Conservation (phyloP, 2,797 vertebrate species). For the Gymnothorax javanicus region DNA sequence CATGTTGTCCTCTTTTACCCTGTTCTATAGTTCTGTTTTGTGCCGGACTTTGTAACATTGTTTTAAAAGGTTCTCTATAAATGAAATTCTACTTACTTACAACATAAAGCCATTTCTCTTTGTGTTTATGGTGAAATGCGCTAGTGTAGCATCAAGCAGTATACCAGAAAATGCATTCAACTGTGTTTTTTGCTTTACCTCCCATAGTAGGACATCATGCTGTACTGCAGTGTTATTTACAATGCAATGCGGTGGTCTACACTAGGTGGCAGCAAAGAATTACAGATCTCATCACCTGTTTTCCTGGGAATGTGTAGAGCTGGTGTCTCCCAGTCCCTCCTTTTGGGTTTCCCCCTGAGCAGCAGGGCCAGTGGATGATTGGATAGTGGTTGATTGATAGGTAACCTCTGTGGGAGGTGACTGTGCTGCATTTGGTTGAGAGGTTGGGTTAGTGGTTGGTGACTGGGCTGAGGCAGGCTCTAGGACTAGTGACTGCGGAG, state of each 20-base stretch:
- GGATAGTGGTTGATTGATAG: slow-evolving; percentile 46
- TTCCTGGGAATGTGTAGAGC: slow-evolving; percentile 49
- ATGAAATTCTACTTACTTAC: too few relatives aligned
- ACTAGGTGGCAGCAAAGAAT: neutral
- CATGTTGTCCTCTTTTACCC: too few relatives aligned
- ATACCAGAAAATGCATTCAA: too few relatives aligned
- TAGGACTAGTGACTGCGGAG: slow-evolving; percentile 43
- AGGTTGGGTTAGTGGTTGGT: slow-evolving; percentile 45
- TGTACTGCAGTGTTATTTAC: neutral
- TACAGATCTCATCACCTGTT: slow-evolving; percentile 59
- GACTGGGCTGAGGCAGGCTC: slow-evolving; percentile 39
- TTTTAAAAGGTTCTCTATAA: too few relatives aligned
- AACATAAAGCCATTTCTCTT: too few relatives aligned
- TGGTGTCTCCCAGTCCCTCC: slow-evolving; percentile 42
- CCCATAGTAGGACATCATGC: neutral
- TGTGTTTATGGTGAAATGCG: too few relatives aligned
- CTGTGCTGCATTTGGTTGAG: slow-evolving; percentile 46
- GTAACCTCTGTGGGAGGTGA: slow-evolving; percentile 46
- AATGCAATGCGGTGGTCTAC: neutral
- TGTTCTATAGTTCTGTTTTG: too few relatives aligned
- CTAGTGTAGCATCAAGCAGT: too few relatives aligned
- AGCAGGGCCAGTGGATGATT: slow-evolving; percentile 42
- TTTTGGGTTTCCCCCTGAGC: slow-evolving; percentile 44
- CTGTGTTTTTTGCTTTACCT: too few relatives aligned
- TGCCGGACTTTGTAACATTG: too few relatives aligned